Evolutionary conservation across 1,140 invertebrate species (phyloP), one percentile per base, ranked within the genome.

Genomic region (Mactra quadrangularis): DNA sequence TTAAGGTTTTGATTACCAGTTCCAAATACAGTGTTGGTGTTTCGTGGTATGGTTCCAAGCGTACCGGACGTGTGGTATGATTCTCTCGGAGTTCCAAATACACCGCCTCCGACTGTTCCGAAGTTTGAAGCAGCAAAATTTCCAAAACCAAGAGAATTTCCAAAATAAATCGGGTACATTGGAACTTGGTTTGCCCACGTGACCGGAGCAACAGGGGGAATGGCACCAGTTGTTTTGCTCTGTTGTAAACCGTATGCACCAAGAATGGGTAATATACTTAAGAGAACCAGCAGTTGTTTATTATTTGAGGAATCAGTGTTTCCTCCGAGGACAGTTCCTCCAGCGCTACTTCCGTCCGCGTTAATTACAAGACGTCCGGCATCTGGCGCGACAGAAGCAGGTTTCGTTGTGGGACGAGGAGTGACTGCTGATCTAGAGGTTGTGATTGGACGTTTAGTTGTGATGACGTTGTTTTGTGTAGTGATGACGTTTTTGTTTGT

Each of bases 231-330:
- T 35, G 25, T 1, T 1, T 27, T 29, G 35, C 52, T 50, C 6
- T 50, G 55, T 29, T 57, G 50, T 0, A 81, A 33, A 41, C 62
- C 41, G 25, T 53, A 7, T 0, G 79, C 70, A 33, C 70, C 70
- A 7, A 82, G 25, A 9, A 82, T n/a, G 3, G 79, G 79, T 0
- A 82, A 19, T 3, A 82, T 29, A 31, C 57, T 52, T 13, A 82
- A 33, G 11, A 74, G 35, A 22, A 38, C 17, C 47, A 75, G 47
- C 0, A 82, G 59, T 19, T 66, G 57, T 45, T 25, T 38, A 41
- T 33, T 64, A 52, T 66, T 45, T 25, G 11, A 17, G 9, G 19
- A n/a, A 4, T 17, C 15, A n/a, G n/a, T n/a, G 33, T 15, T 31
- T 2, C 55, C 31, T 3, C n/a, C 25, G 27, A 13, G 7, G 17